Conservation (phyloP, 2,888 invertebrate genomes). For the Linnaemya tessellans region DNA sequence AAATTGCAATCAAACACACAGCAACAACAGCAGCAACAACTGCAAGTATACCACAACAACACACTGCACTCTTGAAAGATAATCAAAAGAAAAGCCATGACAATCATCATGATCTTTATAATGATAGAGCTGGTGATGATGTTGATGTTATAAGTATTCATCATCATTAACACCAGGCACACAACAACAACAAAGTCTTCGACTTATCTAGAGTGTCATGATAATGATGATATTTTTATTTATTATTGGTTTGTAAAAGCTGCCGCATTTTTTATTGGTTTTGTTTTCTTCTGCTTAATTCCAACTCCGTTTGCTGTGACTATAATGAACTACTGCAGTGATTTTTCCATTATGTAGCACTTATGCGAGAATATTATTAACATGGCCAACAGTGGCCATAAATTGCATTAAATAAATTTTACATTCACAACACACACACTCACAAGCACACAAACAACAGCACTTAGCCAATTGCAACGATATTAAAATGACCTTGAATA, state of each 20-base stretch:
- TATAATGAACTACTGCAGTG: constrained; percentile 1
- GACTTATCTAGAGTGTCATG: constrained; percentile 2
- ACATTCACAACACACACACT: constrained; percentile 51
- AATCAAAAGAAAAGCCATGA: constrained; percentile 65
- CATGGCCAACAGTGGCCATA: constrained; percentile 56
- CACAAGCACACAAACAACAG: neutral
- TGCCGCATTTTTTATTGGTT: constrained; percentile 47
- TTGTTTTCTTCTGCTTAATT: neutral
- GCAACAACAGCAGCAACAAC: too few species aligned
- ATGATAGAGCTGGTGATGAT: constrained; percentile 28
- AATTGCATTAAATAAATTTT: constrained; percentile 60
- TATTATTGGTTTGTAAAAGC: constrained; percentile 45
- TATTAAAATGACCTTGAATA: constrained; percentile 72
- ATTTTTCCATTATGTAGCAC: constrained; percentile 16
- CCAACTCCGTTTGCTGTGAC: constrained; percentile 25
- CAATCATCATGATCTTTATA: constrained; percentile 50
- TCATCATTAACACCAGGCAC: constrained; percentile 40
- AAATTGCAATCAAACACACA: constrained; percentile 48
- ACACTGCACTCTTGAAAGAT: constrained; percentile 21
- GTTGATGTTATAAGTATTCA: constrained; percentile 45
- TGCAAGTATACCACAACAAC: constrained; percentile 45
- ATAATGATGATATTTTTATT: constrained; percentile 51
- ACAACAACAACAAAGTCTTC: neutral
- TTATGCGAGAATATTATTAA: constrained; percentile 32
- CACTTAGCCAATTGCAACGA: constrained; percentile 63